These are phyloP conservation scores for Himalopsyche japonica DNA, from an alignment of 2,888 invertebrate species.

Conservation along the genomic window DNA sequence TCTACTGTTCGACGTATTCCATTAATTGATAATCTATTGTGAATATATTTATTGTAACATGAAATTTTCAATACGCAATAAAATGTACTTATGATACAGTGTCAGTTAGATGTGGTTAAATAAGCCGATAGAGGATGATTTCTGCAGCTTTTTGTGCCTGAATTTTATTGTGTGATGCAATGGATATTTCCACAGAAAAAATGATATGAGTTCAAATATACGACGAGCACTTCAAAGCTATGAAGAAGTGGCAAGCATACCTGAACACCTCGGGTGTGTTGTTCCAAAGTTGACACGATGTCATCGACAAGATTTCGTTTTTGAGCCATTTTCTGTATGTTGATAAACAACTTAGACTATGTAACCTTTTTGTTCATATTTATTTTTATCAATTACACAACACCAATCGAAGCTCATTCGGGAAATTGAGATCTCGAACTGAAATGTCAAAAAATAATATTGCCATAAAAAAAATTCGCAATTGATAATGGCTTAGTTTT, in stretches of 20 bases:
- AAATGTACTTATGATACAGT: background rate
- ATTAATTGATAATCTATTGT: no score
- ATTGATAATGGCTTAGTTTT: background rate
- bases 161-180: background rate
- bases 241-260: constrained; percentile 1
- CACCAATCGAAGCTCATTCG: background rate
- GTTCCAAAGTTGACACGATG: constrained; percentile 16
- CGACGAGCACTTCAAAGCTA: background rate
- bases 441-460: background rate
- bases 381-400: constrained; percentile 39
- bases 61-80: background rate
- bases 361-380: constrained; percentile 25
- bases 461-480: background rate
- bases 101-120: background rate
- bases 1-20: no score
- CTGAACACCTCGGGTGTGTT: constrained; percentile 33
- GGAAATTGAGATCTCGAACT: background rate
- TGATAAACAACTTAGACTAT: background rate
- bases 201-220: background rate
- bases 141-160: background rate
- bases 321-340: constrained; percentile 4
- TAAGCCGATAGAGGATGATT: background rate
- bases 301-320: constrained; percentile 19
- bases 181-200: background rate
- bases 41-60: background rate